Evolutionary conservation across 2,113 vertebrate species (phyloP).

Genomic region (Tyto alba): DNA sequence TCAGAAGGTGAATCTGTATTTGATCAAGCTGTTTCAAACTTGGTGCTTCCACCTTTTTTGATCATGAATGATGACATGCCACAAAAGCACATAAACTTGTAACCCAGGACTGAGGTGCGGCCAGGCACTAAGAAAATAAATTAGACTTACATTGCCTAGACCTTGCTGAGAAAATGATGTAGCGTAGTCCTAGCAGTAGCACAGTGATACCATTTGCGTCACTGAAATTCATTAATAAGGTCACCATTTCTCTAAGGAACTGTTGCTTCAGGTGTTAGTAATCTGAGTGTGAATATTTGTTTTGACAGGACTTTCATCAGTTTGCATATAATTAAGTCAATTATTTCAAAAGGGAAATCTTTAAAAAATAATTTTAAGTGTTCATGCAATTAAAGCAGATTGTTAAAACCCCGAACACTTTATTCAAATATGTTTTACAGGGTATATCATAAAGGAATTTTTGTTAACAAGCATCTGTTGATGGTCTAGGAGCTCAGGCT

Average conservation of each 20-base stretch:
- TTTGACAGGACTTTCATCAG: not conserved
- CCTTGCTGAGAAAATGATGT: not conserved
- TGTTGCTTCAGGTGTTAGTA: not conserved
- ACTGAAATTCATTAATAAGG: constrained; percentile 7
- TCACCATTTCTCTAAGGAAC: not conserved
- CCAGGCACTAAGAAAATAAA: not conserved
- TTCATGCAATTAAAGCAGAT: not conserved
- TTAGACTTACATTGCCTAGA: not conserved
- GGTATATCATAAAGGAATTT: not conserved
- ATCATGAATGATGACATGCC: not conserved
- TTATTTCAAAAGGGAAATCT: not conserved
- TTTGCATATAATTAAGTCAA: not conserved
- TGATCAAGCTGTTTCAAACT: not conserved
- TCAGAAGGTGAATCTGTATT: not conserved
- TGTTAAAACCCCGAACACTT: not conserved
- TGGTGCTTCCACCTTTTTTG: not conserved
- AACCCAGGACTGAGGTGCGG: not conserved
- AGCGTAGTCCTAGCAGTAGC: not conserved
- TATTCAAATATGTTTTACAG: not conserved
- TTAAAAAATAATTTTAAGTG: not conserved
- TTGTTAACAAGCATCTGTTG: not conserved
- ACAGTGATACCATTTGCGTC: not conserved
- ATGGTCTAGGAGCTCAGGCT: not conserved
- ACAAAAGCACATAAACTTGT: not conserved
- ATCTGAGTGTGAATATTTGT: not conserved